Evolutionary conservation across 2,888 invertebrate species (phyloP), one percentile per base, ranked within the genome.

Genomic region (Sarcophaga subvicina): DNA sequence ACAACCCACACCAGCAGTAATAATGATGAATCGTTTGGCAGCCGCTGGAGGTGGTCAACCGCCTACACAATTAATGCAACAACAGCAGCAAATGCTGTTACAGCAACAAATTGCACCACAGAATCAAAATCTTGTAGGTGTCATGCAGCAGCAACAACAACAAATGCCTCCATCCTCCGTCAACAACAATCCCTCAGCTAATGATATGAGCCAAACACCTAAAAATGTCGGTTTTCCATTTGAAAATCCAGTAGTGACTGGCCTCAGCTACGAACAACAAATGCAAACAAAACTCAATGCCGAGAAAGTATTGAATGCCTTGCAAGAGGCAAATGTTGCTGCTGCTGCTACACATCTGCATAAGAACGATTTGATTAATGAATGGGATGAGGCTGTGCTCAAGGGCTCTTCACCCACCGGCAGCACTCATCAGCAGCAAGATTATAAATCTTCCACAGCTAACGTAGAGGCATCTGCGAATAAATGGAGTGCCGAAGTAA

Each of bases 11-110:
- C 64, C 90, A 89, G 27, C 89, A 54, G 89, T 92, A 88, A 87
- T 91, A 62, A 91, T 92, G 27, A 91, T 92, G 89, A 83, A 91
- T 25, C 91, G 91, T 8, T 75, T 91, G 82, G 88, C 90, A 20
- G 89, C 88, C 3, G 89, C 89, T 54, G 90, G 87, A 37, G 72
- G 70, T 12, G 70, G 67, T 67, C 66, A 80, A 37, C 73, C 83
- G 0, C 12, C 79, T n/a, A 78, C 72, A 0, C 75, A 72, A 20
- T 25, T 85, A 75, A 73, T 83, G 70, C 83, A 89, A 69, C 88
- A 76, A 47, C 88, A 81, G 59, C 88, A 77, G 45, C 87, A 76
- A 54, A 54, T 54, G 54, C 12, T 54, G 1, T 54, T 54, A 47
- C 84, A 82, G 63, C 84, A 59, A 17, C 72, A 80, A 75, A 70